Evolutionary conservation across 2,888 invertebrate species (phyloP).

Genomic region (Drosophila neoperkinsi): DNA sequence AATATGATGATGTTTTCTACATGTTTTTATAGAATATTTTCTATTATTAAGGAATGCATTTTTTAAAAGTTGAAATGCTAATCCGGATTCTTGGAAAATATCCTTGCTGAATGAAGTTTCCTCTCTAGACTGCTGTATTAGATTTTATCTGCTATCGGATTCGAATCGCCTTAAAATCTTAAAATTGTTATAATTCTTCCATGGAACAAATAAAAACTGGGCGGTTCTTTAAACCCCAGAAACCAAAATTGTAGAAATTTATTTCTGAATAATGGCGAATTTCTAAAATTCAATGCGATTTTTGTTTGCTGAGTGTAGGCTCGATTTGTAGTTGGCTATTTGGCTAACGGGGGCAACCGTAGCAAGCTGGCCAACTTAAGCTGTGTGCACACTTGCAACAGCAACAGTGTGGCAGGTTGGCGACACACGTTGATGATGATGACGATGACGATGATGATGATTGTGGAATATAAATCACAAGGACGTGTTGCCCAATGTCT

Average conservation of each 20-base stretch:
- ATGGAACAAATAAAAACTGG: no score
- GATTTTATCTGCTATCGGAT: no score
- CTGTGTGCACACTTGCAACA: constrained; percentile 43
- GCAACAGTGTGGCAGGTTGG: neutral
- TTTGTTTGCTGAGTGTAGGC: neutral
- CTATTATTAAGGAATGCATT: neutral
- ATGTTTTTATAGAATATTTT: neutral
- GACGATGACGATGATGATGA: constrained; percentile 15
- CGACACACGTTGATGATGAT: constrained; percentile 14
- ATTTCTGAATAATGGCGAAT: no score
- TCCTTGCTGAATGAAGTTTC: no score
- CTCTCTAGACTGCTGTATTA: no score
- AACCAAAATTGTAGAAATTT: no score
- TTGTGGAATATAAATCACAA: constrained; percentile 40
- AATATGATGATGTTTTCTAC: no score
- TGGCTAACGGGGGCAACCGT: constrained; percentile 15
- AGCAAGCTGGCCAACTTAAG: constrained; percentile 20
- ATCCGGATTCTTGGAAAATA: no score
- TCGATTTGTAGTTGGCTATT: neutral
- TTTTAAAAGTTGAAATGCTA: no score
- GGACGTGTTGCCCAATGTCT: constrained; percentile 49
- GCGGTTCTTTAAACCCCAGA: no score
- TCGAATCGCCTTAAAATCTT: no score
- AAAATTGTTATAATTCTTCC: no score
- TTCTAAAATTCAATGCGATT: neutral